A percentile compares a stretch with the other conserved stretches of the same genome.
These are phyloP conservation scores for Argyra leucocephala DNA, from an alignment of 2,888 invertebrate genomes.

Conservation along the genomic window DNA sequence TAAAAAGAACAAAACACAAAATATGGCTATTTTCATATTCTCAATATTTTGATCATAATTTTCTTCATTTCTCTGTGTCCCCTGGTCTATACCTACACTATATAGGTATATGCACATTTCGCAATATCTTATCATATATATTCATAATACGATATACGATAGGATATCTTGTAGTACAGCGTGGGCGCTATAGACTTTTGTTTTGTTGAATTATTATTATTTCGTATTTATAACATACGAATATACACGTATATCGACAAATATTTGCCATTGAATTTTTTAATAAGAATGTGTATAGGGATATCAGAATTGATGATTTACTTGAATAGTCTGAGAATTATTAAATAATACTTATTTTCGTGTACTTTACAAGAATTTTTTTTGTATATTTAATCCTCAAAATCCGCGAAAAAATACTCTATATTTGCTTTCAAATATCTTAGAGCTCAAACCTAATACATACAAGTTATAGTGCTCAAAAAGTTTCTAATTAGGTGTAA, in stretches of 20 bases:
- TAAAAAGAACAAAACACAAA: not conserved
- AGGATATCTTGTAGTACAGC: not conserved
- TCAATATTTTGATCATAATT: not conserved
- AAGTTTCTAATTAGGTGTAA: no score
- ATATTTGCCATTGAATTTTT: slow-evolving; percentile 1
- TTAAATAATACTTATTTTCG: no score
- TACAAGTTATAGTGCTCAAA: no score
- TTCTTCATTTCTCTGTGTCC: not conserved
- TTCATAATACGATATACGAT: no score
- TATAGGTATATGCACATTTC: not conserved
- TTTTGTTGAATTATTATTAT: slow-evolving; percentile 10
- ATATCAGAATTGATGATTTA: no score
- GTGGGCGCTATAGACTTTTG: slow-evolving; percentile 10
- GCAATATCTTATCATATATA: not conserved
- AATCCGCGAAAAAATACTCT: no score
- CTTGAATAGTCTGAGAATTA: no score
- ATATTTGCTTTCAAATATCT: no score
- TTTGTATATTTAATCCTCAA: no score
- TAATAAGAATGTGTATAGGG: not conserved
- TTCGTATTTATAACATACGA: no score
- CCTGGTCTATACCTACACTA: not conserved
- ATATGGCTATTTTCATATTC: not conserved
- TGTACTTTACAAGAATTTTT: no score
- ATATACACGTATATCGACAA: not conserved
- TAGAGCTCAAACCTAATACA: no score